Evolutionary conservation across 2,797 vertebrate species (phyloP).

Genomic region (Lindbergichthys nudifrons): DNA sequence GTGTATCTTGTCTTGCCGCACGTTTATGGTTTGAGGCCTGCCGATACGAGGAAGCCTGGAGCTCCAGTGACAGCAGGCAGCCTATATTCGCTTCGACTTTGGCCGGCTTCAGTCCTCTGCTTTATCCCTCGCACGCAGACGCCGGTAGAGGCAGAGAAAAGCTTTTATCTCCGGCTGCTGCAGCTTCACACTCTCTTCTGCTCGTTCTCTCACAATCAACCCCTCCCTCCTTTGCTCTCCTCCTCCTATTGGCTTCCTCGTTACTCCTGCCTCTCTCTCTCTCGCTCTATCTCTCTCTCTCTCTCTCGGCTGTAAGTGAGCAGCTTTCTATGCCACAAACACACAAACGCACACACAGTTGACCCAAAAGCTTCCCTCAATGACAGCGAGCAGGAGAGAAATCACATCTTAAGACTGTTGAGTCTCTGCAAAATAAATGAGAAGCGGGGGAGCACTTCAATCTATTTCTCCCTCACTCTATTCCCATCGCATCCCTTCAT

Average conservation of each 20-base stretch:
- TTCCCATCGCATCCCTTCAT: conserved; percentile 13
- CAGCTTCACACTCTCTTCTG: conserved; percentile 83
- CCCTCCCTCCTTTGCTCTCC: conserved; percentile 74
- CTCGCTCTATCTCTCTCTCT: conserved; percentile 45
- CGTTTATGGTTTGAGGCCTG: conserved; percentile 64
- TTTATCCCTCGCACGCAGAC: conserved; percentile 71
- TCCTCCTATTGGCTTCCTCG: conserved; percentile 70
- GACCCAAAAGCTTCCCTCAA: conserved; percentile 92
- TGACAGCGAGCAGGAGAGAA: conserved; percentile 49
- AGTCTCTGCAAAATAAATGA: conserved; percentile 23
- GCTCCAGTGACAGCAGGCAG: conserved; percentile 68
- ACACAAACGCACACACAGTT: conserved; percentile 75
- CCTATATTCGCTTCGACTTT: conserved; percentile 65
- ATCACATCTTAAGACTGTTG: conserved; percentile 43
- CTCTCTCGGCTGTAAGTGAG: conserved; percentile 64
- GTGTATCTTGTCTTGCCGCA: conserved; percentile 48
- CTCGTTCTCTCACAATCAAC: conserved; percentile 69
- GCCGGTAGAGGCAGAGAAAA: conserved; percentile 67
- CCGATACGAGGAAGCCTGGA: conserved; percentile 67
- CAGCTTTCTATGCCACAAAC: conserved; percentile 66
- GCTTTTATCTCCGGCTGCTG: conserved; percentile 84
- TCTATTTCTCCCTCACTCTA: conserved; percentile 3
- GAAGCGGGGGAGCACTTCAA: not conserved
- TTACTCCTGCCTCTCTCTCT: conserved; percentile 63
- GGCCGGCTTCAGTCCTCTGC: conserved; percentile 57